Evolutionary conservation across 2,113 vertebrate species (phyloP), one percentile per base, ranked within the genome.

Genomic region (Tinamus guttatus): DNA sequence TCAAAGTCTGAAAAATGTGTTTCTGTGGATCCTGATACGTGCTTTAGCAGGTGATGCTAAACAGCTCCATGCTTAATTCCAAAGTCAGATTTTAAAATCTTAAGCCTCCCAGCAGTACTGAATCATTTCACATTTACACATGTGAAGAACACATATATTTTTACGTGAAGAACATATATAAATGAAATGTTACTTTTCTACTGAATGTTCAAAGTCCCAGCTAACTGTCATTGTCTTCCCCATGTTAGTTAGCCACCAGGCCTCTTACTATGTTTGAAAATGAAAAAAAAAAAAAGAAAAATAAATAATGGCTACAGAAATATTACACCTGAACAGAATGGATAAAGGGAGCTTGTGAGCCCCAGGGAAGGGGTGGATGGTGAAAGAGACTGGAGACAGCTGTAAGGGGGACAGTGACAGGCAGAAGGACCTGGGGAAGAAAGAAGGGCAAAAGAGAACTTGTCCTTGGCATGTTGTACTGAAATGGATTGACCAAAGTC

Each of bases 31-130:
- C 28, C 11, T 34, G 91, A 58, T 32, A 67, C 13, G 24, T 51
- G 28, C 21, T 93, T 95, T 93, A 80, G 95, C 73, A 90, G 9
- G 20, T 77, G 68, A 90, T 25, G 70, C 75, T 75, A 69, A 90
- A 28, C 36, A 79, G 62, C 84, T 96, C 91, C 60, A 40, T 89
- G 30, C 43, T 73, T 73, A 81, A 60, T 76, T 51, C 54, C 22
- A 63, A 94, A 95, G 70, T 30, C 73, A 81, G 40, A 91, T 92
- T 97, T 96, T 96, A 89, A 97, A 97, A 95, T 94, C 69, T 56
- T 75, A 63, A 41, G 52, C 58, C 75, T 89, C 38, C 76, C 91
- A 91, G 85, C 20, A 81, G 41, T 91, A 85, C 65, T 85, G 15
- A 36, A 90, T 83, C 41, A 73, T 96, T 93, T 80, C 95, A 79